Evolutionary conservation across 2,113 vertebrate genomes (phyloP), one percentile per base, ranked within the genome.

Genomic region (Orcinus orca): DNA sequence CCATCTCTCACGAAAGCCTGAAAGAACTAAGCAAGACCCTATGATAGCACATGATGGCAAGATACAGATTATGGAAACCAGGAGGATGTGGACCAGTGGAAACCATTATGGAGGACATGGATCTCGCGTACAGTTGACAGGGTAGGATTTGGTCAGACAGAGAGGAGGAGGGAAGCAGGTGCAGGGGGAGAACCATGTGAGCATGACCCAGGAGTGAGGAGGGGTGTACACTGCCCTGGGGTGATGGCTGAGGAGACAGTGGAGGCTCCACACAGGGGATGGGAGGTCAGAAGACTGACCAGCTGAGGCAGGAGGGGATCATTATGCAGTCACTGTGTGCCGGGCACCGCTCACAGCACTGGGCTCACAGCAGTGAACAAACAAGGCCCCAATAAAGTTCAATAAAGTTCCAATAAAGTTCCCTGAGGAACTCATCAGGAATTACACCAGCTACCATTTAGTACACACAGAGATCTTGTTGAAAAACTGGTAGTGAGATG

Each of bases 261-360:
- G 11, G 6, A 44, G 44, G 65, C 65, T 47, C 21, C 1, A 7
- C 3, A 31, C 33, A 63, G 63, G 41, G 65, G 2, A 21, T 18
- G 68, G 38, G 41, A 5, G 36, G 60, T 84, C 44, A 70, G 68
- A 58, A 83, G 55, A 0, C 20, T 0, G 0, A 20, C 63, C 36
- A 26, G 12, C 47, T 11, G 23, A 77, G 36, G 9, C 1, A 3
- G n/a, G 20, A 50, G 58, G 13, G 18, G 18, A 76, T 2, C 0
- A 0, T 23, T 6, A 62, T 0, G 15, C 0, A 8, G n/a, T 53
- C 26, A 8, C 21, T 25, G 14, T 8, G 67, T 41, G 47, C 41
- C 20, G 13, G 70, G 29, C 58, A 36, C 3, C 1, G 9, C 31
- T 73, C 50, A 58, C 41, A 80, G 62, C 55, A 65, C 41, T 4